Evolutionary conservation across 2,888 invertebrate genomes (phyloP), one percentile per base, ranked within the genome.

Genomic region (Hydrotaea cyrtoneurina): DNA sequence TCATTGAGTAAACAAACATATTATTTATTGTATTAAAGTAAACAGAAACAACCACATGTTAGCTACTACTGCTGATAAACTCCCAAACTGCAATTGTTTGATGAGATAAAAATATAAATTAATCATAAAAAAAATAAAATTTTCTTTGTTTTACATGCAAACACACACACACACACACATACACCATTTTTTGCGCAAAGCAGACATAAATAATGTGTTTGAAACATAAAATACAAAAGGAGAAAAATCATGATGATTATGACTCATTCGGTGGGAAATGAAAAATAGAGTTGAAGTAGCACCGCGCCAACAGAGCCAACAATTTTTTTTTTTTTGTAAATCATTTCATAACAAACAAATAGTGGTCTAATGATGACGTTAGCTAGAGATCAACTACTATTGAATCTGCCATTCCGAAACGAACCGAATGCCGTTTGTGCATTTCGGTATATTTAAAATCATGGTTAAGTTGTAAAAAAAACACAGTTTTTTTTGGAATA

Each of bases 51-150:
- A 43, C 62, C 36, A 39, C 39, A 66, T 43, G 39, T 19, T 66
- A 62, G 17, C 8, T n/a, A n/a, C n/a, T n/a, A n/a, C n/a, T 43
- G 17, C 55, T 19, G 36, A 64, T 31, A 39, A 66, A 39, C 36
- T 43, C 66, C 39, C 66, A 43, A 66, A 11, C 39, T 66, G 43
- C 36, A 66, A 11, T 66, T 43, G 43, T 39, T 43, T 43, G 55
- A 66, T 39, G 66, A 66, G 39, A 66, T 66, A 66, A 66, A 66
- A 21, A 19, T 36, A 43, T 36, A 39, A 43, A 39, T 39, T 39
- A 39, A 66, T 7, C 19, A 43, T 39, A 66, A 64, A 31, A 36
- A 64, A 31, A 36, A 64, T 31, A 7, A 43, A 10, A 43, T 66
- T 15, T 62, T 50, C 62, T 62, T 23, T 50, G 50, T 62, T 62